These are phyloP conservation scores for Perca flavescens DNA, from an alignment of 2,113 vertebrate species.

Conservation along the genomic window DNA sequence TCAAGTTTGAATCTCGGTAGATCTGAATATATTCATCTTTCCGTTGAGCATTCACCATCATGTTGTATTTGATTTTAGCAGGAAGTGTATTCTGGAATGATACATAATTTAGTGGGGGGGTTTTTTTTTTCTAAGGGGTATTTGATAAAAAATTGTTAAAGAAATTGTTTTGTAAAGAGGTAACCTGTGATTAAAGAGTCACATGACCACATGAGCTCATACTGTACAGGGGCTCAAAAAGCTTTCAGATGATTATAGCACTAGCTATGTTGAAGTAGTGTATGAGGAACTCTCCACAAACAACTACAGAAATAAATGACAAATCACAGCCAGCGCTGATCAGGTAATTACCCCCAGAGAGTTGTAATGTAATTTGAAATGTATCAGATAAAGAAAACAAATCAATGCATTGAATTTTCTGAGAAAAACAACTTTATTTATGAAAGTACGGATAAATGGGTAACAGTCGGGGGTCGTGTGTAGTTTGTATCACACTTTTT, in stretches of 20 bases:
- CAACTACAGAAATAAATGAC: not conserved
- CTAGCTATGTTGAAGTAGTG: not conserved
- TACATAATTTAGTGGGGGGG: not conserved
- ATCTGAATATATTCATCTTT: conserved; percentile 32
- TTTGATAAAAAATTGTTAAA: conserved; percentile 18
- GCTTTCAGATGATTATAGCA: not conserved
- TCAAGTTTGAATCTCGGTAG: not conserved
- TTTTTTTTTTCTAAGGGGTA: not conserved
- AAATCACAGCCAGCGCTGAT: no score
- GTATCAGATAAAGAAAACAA: not conserved
- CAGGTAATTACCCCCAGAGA: not conserved
- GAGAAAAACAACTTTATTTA: conserved; percentile 38
- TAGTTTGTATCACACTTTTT: not conserved
- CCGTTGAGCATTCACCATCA: not conserved
- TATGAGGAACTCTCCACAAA: not conserved
- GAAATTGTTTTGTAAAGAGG: conserved; percentile 31
- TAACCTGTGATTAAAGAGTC: conserved; percentile 25
- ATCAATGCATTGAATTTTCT: not conserved
- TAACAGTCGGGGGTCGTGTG: not conserved
- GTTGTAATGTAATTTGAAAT: no score
- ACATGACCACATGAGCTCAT: not conserved
- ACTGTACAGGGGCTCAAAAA: not conserved
- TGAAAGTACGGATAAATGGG: not conserved
- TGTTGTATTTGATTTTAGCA: not conserved
- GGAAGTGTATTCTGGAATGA: conserved; percentile 7